phyloP scores from a whole-genome alignment of 2,888 invertebrate genomes.

The Lycia hirtaria region DNA sequence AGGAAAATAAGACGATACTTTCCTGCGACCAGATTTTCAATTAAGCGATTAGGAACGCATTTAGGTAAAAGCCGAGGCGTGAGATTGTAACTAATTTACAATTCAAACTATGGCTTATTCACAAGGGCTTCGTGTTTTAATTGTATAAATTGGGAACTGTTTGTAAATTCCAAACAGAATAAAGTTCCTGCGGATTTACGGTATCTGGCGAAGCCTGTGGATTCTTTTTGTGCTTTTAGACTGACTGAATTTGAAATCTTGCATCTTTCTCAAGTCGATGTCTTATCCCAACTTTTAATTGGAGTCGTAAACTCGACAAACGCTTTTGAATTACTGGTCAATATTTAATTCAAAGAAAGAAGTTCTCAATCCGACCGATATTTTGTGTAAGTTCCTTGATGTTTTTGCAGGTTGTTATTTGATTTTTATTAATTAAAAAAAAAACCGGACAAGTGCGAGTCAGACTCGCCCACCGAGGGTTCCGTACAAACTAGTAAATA shows the following conservation, averaged over 20 bases:
- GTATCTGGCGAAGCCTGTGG: constrained; percentile 1
- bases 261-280: constrained; percentile 1
- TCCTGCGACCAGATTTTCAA: constrained; percentile 49
- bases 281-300: constrained; percentile 1
- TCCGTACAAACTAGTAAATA: no score
- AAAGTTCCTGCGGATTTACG: constrained; percentile 20
- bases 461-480: no score
- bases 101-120: constrained; percentile 54
- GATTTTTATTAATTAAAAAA: not conserved
- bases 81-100: constrained; percentile 56
- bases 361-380: not conserved
- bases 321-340: not conserved
- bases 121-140: constrained; percentile 46
- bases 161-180: constrained; percentile 38
- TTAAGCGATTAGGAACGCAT: constrained; percentile 45
- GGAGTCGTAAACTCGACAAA: not conserved
- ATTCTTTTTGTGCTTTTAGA: constrained; percentile 17
- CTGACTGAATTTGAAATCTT: constrained; percentile 5
- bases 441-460: no score
- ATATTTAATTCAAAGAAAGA: not conserved
- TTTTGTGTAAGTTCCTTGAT: no score
- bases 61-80: constrained; percentile 49
- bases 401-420: not conserved
- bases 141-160: constrained; percentile 55
- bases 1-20: constrained; percentile 11